Conservation (phyloP, 1,140 invertebrate genomes). For the Apis florea region DNA sequence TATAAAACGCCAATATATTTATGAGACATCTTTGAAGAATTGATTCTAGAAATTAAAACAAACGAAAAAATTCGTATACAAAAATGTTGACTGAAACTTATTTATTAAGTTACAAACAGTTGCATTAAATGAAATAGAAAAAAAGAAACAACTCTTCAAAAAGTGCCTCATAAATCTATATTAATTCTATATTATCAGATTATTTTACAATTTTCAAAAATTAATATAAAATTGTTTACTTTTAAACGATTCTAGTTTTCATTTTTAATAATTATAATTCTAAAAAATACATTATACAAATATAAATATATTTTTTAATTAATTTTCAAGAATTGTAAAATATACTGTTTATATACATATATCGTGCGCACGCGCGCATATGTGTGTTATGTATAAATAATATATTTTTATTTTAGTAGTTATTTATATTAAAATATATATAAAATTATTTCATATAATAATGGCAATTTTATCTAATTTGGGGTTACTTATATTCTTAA, state of each 20-base stretch:
- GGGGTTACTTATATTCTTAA: conserved; percentile 1
- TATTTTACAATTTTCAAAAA: conserved; percentile 20
- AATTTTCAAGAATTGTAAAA: not conserved
- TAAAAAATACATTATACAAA: too few relatives aligned
- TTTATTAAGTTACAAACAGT: too few relatives aligned
- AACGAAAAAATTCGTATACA: too few relatives aligned
- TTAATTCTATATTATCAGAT: not conserved
- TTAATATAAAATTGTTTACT: conserved; percentile 18
- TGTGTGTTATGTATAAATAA: not conserved
- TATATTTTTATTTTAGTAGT: conserved; percentile 26
- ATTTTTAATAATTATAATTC: too few relatives aligned
- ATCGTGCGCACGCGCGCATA: too few relatives aligned
- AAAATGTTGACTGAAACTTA: too few relatives aligned
- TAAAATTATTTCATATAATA: conserved; percentile 11
- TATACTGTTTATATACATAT: not conserved
- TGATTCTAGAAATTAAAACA: too few relatives aligned
- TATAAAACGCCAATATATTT: too few relatives aligned
- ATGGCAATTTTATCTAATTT: not conserved
- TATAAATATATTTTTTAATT: not conserved
- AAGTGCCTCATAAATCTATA: too few relatives aligned
- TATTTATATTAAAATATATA: conserved; percentile 34
- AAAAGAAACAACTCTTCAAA: too few relatives aligned
- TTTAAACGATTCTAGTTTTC: not conserved
- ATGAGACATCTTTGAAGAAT: too few relatives aligned
- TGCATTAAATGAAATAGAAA: too few relatives aligned